These are phyloP conservation scores for Aphelenchoides besseyi DNA, from an alignment of 1,140 invertebrate genomes.

Conservation along the genomic window DNA sequence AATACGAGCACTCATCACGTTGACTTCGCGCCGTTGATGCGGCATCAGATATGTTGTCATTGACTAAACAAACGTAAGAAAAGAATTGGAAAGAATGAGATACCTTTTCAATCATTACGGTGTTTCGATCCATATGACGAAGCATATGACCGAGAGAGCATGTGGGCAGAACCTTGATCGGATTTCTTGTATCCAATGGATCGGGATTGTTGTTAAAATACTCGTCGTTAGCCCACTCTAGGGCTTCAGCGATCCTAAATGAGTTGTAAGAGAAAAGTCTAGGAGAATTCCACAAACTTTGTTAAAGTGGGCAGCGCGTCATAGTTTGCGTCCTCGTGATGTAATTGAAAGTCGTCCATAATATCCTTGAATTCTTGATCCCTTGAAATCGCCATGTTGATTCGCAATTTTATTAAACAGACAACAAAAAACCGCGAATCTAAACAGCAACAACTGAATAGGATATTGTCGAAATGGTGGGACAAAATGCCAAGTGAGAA, in stretches of 20 bases:
- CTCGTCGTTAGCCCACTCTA: conserved; percentile 44
- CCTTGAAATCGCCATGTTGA: background rate
- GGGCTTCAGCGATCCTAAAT: conserved; percentile 40
- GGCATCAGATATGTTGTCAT: conserved; percentile 41
- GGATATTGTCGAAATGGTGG: no score
- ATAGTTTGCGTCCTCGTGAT: conserved; percentile 34
- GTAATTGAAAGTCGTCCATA: conserved; percentile 34
- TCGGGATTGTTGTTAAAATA: conserved; percentile 45
- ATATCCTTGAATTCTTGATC: conserved; percentile 29
- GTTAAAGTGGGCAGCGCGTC: conserved; percentile 31
- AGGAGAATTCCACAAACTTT: conserved; percentile 30
- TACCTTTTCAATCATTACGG: conserved; percentile 44
- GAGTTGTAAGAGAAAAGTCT: conserved; percentile 4
- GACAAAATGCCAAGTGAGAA: no score
- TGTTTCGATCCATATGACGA: conserved; percentile 21
- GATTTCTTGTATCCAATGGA: conserved; percentile 36
- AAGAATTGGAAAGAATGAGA: conserved; percentile 17
- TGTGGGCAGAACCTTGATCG: conserved; percentile 34
- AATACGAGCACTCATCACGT: conserved; percentile 41
- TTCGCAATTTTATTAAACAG: no score
- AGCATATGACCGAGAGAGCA: conserved; percentile 42
- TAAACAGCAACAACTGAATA: no score
- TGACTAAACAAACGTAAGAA: conserved; percentile 33
- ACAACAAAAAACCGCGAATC: background rate
- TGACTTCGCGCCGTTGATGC: conserved; percentile 31